Conservation (phyloP, 2,113 vertebrate species). For the Camelus dromedarius region DNA sequence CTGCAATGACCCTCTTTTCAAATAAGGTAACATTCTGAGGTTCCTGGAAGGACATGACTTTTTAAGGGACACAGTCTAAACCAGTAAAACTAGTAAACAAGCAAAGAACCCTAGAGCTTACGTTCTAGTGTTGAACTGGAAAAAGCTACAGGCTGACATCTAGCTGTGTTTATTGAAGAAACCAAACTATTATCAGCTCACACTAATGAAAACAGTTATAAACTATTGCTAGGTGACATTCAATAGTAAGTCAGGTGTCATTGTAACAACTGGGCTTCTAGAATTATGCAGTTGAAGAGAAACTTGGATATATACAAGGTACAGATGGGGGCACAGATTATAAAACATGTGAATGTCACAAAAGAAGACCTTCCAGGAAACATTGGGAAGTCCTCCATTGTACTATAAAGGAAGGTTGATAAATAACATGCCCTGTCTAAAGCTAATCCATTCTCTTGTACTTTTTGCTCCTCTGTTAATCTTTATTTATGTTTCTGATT, state of each 20-base stretch:
- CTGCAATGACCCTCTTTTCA: too few species aligned
- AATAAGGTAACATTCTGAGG: too few species aligned
- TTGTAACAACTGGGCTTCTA: neutral
- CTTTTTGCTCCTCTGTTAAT: neutral
- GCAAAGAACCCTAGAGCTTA: slow-evolving; percentile 14
- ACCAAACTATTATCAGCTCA: neutral
- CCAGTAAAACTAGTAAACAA: neutral
- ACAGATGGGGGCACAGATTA: neutral
- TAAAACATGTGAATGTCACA: slow-evolving; percentile 14
- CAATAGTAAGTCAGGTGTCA: neutral
- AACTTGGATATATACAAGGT: neutral
- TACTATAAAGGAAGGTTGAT: neutral
- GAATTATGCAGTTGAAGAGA: slow-evolving; percentile 9
- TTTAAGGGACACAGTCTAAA: neutral
- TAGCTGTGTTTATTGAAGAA: slow-evolving; percentile 44
- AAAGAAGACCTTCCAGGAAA: neutral
- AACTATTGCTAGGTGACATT: neutral
- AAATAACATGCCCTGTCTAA: neutral
- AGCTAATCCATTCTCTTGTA: slow-evolving; percentile 9
- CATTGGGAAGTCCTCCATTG: neutral
- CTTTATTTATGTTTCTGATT: slow-evolving; percentile 34
- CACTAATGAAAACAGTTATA: neutral
- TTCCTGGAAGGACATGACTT: neutral
- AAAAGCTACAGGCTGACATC: neutral
- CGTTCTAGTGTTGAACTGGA: neutral